Evolutionary conservation across 2,888 invertebrate species (phyloP).

Genomic region (Gibbula magus): DNA sequence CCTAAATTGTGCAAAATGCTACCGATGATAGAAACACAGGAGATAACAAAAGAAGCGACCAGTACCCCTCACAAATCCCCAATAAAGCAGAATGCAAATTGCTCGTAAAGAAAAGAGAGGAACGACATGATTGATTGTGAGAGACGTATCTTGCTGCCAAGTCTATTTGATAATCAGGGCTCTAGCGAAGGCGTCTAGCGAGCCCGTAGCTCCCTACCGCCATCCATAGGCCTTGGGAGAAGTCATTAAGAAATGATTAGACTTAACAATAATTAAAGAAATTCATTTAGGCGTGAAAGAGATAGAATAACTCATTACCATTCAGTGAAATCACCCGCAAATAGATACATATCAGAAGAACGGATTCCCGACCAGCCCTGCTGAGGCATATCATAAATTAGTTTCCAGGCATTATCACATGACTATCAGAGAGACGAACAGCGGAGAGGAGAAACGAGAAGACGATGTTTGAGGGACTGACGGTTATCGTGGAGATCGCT

Average conservation of each 20-base stretch:
- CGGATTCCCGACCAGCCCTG: neutral
- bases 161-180: neutral
- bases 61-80: neutral
- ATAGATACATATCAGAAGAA: constrained; percentile 22
- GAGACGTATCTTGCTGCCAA: neutral
- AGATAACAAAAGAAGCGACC: neutral
- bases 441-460: neutral
- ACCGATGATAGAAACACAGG: neutral
- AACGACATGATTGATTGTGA: neutral
- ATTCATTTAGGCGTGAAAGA: constrained; percentile 27
- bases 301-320: constrained; percentile 20
- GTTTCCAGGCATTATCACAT: constrained; percentile 6
- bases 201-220: neutral
- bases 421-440: neutral
- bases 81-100: constrained; percentile 2
- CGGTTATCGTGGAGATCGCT: neutral
- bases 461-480: neutral
- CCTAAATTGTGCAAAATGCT: neutral
- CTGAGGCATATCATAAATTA: constrained; percentile 17
- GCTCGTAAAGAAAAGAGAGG: neutral
- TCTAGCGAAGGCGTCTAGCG: neutral
- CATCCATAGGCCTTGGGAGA: constrained; percentile 3
- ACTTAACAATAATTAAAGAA: constrained; percentile 28
- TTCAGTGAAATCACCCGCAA: neutral
- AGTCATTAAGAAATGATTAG: constrained; percentile 29